These are phyloP conservation scores for Hanleya hanleyi DNA, from an alignment of 2,888 invertebrate genomes.

Conservation along the genomic window DNA sequence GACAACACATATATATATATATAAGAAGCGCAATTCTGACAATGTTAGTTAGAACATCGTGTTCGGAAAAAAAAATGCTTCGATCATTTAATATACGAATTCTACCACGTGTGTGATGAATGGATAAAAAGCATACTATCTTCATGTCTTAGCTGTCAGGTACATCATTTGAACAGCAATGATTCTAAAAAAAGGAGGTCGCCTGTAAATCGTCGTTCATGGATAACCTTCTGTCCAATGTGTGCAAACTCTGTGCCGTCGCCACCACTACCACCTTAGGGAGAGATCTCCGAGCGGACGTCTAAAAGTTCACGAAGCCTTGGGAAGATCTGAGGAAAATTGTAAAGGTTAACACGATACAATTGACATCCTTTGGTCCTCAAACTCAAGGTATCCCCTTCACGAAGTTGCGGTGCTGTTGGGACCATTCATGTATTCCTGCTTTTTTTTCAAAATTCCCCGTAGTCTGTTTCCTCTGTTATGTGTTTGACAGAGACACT, in stretches of 20 bases:
- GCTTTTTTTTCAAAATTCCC: too few relatives aligned
- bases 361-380: neutral
- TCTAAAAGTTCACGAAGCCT: neutral
- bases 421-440: too few relatives aligned
- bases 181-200: conserved; percentile 2
- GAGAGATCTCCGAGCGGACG: neutral
- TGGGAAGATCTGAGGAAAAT: neutral
- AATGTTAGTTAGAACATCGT: neutral
- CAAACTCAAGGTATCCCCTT: neutral
- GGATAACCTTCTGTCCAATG: neutral
- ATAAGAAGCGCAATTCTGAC: neutral
- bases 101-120: conserved; percentile 6
- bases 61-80: neutral
- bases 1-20: neutral
- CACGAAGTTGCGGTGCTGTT: neutral
- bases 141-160: conserved; percentile 2
- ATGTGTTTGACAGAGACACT: neutral
- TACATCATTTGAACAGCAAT: conserved; percentile 7
- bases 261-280: neutral
- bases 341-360: neutral
- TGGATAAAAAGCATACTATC: conserved; percentile 3
- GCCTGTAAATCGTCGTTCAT: too few relatives aligned
- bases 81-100: conserved; percentile 3
- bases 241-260: neutral
- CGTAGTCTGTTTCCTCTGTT: too few relatives aligned